Conservation (phyloP, 2,113 vertebrate genomes). For the Misgurnus mizolepis region DNA sequence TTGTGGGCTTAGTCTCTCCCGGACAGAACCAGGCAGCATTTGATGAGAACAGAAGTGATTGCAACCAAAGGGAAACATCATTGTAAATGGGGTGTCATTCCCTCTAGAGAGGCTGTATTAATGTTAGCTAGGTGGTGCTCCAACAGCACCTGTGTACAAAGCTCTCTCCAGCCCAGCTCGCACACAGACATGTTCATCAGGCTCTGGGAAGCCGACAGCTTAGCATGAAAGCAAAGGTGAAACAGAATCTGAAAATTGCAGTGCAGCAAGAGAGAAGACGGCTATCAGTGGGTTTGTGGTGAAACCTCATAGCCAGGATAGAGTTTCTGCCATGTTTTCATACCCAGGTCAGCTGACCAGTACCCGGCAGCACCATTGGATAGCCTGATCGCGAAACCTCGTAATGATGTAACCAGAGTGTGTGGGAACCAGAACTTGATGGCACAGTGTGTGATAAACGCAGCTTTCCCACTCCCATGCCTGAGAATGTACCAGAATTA, state of each 20-base stretch:
- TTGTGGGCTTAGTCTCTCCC: neutral
- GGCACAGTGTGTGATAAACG: conserved; percentile 84
- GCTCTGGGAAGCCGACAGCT: conserved; percentile 86
- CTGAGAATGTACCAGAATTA: conserved; percentile 80
- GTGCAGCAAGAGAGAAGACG: conserved; percentile 86
- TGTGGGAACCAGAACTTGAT: conserved; percentile 91
- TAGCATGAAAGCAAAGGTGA: conserved; percentile 97
- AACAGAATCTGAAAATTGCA: conserved; percentile 99
- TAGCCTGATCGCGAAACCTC: conserved; percentile 80
- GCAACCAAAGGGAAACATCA: conserved; percentile 42
- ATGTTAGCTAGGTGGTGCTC: conserved; percentile 74
- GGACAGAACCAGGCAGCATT: conserved; percentile 10
- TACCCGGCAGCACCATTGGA: conserved; percentile 81
- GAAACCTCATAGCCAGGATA: conserved; percentile 92
- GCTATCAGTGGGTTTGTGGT: conserved; percentile 89
- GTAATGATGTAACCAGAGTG: conserved; percentile 99
- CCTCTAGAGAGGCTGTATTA: conserved; percentile 48
- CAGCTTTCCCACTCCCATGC: conserved; percentile 89
- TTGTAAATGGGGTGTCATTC: conserved; percentile 50
- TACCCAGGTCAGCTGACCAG: conserved; percentile 92
- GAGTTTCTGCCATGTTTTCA: conserved; percentile 87
- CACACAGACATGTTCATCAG: conserved; percentile 75
- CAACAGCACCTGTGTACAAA: conserved; percentile 74
- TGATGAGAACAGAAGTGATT: conserved; percentile 30
- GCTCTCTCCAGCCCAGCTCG: neutral